Percentiles rank a stretch among this genome's conserved stretches.
Evolutionary conservation across 2,113 vertebrate species (phyloP).

Genomic region (Colinus virginianus): DNA sequence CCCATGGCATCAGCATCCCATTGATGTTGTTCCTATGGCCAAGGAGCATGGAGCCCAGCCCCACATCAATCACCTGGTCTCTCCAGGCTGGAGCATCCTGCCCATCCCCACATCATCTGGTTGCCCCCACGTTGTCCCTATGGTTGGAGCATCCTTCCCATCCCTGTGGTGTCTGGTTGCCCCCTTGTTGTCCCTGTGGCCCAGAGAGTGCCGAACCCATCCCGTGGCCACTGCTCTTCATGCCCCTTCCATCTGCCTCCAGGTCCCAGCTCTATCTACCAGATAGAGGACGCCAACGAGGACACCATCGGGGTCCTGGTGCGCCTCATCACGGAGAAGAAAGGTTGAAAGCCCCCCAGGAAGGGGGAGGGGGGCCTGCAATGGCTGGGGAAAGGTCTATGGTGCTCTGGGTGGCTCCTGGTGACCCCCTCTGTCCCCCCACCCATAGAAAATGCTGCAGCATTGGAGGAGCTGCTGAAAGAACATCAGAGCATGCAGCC

Average conservation of each 20-base stretch:
- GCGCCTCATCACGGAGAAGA: slow-evolving; percentile 94
- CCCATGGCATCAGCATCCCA: not conserved
- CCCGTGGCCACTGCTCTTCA: not conserved
- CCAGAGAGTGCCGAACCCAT: no score
- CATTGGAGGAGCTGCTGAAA: slow-evolving; percentile 92
- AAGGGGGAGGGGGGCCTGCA: not conserved
- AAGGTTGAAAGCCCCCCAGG: slow-evolving; percentile 79
- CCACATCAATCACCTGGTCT: not conserved
- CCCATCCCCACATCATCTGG: not conserved
- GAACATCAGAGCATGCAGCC: slow-evolving; percentile 89
- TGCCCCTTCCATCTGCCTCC: not conserved
- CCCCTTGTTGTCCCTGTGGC: not conserved
- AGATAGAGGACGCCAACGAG: slow-evolving; percentile 89
- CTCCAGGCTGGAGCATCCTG: not conserved
- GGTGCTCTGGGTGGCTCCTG: not conserved
- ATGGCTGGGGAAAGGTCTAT: not conserved
- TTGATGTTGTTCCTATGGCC: not conserved
- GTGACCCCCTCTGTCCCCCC: not conserved
- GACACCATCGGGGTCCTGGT: slow-evolving; percentile 96
- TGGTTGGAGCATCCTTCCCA: no score
- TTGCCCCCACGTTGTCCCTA: not conserved
- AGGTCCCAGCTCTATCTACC: slow-evolving; percentile 83
- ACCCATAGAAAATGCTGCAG: slow-evolving; percentile 89
- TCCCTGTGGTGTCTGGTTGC: no score
- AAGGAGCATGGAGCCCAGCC: not conserved